Evolutionary conservation across 2,113 vertebrate species (phyloP).

Genomic region (Cyprinodon brontotheroides): DNA sequence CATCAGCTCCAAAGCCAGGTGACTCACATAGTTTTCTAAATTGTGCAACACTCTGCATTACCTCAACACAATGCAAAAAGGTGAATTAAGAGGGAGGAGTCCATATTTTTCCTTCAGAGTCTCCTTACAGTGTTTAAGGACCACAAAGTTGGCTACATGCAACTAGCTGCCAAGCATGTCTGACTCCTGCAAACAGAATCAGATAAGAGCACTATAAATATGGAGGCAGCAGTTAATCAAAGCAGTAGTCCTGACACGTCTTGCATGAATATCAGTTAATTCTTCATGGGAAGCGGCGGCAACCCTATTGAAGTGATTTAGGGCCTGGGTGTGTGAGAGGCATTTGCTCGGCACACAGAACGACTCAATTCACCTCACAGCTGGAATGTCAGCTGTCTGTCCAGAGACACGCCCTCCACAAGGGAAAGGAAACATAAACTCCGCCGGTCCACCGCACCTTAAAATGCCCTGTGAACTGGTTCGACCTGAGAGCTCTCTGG

Average conservation of each 20-base stretch:
- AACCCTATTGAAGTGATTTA: conserved; percentile 63
- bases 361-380: conserved; percentile 79
- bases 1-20: conserved; percentile 31
- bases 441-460: conserved; percentile 47
- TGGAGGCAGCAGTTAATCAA: conserved; percentile 24
- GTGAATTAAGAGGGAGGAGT: conserved; percentile 35
- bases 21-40: conserved; percentile 51
- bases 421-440: conserved; percentile 61
- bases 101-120: conserved; percentile 1
- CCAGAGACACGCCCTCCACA: conserved; percentile 67
- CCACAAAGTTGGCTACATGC: conserved; percentile 20
- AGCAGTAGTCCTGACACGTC: conserved; percentile 39
- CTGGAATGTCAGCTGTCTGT: conserved; percentile 80
- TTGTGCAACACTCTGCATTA: conserved; percentile 51
- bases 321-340: conserved; percentile 72
- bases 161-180: background rate
- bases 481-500: conserved; percentile 19
- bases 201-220: conserved; percentile 25
- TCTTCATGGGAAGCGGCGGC: conserved; percentile 51
- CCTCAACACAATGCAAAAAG: conserved; percentile 34
- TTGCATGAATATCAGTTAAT: conserved; percentile 39
- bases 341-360: conserved; percentile 64
- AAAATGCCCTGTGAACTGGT: conserved; percentile 50
- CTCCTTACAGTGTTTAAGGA: conserved; percentile 5
- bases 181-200: conserved; percentile 7